Percentiles rank a stretch among this genome's conserved stretches.
Evolutionary conservation across 1,140 invertebrate genomes (phyloP).

Genomic region (Trachymyrmex septentrionalis): DNA sequence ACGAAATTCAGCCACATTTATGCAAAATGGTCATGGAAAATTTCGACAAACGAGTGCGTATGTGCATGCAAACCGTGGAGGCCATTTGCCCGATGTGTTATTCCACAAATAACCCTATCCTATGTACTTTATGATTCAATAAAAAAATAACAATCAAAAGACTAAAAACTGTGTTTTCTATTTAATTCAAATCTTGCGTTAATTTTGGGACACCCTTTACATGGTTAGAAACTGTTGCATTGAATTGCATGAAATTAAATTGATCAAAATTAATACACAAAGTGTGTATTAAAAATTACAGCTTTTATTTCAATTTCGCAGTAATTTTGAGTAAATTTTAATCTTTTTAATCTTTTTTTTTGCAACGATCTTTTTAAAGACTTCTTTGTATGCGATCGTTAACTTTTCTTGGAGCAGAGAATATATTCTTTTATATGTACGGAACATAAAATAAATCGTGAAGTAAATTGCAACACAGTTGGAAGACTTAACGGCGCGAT

Average conservation of each 20-base stretch:
- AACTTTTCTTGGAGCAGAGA: not conserved
- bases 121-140: no score
- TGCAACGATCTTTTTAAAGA: not conserved
- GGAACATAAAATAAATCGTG: not conserved
- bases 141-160: no score
- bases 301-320: not conserved
- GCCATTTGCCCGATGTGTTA: no score
- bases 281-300: not conserved
- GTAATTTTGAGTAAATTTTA: not conserved
- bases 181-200: no score
- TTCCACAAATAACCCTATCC: no score
- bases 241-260: no score
- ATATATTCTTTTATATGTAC: not conserved
- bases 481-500: constrained; percentile 30
- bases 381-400: not conserved
- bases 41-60: no score
- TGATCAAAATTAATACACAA: not conserved
- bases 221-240: not conserved
- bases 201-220: no score
- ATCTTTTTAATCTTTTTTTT: not conserved
- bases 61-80: no score
- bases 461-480: constrained; percentile 17
- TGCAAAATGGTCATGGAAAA: no score
- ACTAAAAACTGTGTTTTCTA: no score
- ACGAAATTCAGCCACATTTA: no score